Conservation (phyloP, 1,140 invertebrate species). For the Macrocentrus cingulum region DNA sequence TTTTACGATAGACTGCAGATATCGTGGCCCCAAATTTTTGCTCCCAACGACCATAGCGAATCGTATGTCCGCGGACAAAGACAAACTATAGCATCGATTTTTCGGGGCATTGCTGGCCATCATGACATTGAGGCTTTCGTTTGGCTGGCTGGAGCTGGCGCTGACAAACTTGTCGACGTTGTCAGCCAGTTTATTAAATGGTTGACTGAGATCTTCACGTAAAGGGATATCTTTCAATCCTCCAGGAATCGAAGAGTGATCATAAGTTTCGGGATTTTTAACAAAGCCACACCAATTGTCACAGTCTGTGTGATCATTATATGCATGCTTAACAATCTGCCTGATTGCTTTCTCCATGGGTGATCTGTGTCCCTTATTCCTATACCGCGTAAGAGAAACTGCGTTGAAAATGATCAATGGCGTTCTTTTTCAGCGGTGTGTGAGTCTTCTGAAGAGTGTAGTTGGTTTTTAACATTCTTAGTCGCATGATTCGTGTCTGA, state of each 20-base stretch:
- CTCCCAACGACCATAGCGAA: conserved; percentile 9
- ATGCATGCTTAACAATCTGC: conserved; percentile 1
- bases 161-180: not conserved
- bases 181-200: not conserved
- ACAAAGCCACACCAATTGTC: not conserved
- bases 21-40: conserved; percentile 14
- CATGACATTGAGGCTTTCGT: conserved; percentile 13
- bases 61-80: conserved; percentile 5
- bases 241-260: not conserved
- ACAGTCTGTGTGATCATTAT: not conserved
- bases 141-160: not conserved
- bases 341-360: not conserved
- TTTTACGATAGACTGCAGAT: too few species aligned
- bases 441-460: conserved; percentile 1
- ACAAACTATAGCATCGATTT: not conserved
- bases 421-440: not conserved
- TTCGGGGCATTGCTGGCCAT: conserved; percentile 21
- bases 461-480: not conserved
- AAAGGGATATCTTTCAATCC: not conserved
- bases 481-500: conserved; percentile 8
- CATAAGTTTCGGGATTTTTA: conserved; percentile 6
- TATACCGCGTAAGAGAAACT: not conserved
- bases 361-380: not conserved
- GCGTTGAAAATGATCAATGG: conserved; percentile 5
- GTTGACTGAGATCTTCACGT: not conserved